Percentiles rank a stretch among this genome's conserved stretches.
Conservation (phyloP, 2,113 vertebrate genomes). For the Dipodomys merriami region DNA sequence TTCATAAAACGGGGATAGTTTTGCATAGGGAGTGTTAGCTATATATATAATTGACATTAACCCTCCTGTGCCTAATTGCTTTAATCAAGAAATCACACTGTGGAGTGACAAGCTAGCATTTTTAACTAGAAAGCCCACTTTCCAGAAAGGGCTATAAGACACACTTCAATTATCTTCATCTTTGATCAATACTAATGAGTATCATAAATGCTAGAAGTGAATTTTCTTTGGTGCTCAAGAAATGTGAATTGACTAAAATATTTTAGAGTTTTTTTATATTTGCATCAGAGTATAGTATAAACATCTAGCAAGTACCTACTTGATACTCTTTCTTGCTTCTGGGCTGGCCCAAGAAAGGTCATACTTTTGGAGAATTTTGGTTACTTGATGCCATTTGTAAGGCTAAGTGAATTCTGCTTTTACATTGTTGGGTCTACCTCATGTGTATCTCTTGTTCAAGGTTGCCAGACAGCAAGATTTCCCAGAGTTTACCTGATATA, state of each 20-base stretch:
- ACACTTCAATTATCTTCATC: background rate
- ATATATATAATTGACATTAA: background rate
- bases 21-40: background rate
- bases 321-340: background rate
- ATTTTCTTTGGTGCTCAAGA: background rate
- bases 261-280: background rate
- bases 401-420: background rate
- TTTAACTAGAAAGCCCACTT: background rate
- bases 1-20: background rate
- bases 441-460: background rate
- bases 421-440: background rate
- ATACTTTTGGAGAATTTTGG: background rate
- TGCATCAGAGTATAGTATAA: background rate
- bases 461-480: background rate
- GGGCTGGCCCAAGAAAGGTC: background rate
- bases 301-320: background rate
- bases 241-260: background rate
- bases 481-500: background rate
- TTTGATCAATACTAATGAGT: slow-evolving; percentile 22
- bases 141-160: background rate
- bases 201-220: slow-evolving; percentile 31
- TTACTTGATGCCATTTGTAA: background rate
- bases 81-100: background rate
- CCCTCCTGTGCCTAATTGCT: background rate
- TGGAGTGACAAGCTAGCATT: background rate